Base-by-base conservation (phyloP, 1,140 invertebrate genomes). In the Coenobita brevimanus region DNA sequence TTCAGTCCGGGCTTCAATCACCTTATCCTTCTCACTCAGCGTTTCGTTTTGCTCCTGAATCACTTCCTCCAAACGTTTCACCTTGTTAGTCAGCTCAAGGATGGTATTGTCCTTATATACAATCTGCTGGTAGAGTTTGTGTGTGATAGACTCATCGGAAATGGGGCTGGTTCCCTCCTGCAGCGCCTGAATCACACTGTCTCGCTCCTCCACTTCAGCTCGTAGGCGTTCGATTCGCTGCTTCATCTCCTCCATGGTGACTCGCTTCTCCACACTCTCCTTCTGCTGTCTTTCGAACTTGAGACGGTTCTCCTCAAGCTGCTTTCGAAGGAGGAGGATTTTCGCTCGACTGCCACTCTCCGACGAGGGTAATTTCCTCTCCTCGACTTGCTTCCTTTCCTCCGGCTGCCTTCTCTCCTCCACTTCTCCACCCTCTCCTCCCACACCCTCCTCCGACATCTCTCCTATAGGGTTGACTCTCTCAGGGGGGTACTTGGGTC, bases 1-100 rank as follows among this genome's bases (percentile, higher is more conserved):
- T 93, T 95, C 95, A 89, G 96, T 97, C 92, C 96, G 94, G 15
- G 97, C 95, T 92, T 96, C 95, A 91, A 97, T 97, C 64, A 98
- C 96, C 91, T 95, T 95, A 92, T 97, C 96, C 92, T 97, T 97
- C 91, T 97, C 97, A 91, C 95, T 95, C 27, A 97, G 93, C 92
- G 62, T n/a, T 46, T 90, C 90, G 0, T 62, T 64, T 15, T 88
- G 83, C n/a, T 89, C 90, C 95, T 96, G 93, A n/a, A 94, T 92
- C 24, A 91, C 90, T 36, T 92, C 90, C 89, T 94, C 94, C 76
- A 93, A 90, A 71, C 94, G 93, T n/a, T 93, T 89, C 54, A 94
- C 92, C 81, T 92, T 92, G 88, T 94, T 92, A 89, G 94, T 93
- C 8, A 94, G 87, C 43, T 94, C 93, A 83, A 94, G 85, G 60